Evolutionary conservation across 2,113 vertebrate genomes (phyloP).

Genomic region (Irena cyanogastra): DNA sequence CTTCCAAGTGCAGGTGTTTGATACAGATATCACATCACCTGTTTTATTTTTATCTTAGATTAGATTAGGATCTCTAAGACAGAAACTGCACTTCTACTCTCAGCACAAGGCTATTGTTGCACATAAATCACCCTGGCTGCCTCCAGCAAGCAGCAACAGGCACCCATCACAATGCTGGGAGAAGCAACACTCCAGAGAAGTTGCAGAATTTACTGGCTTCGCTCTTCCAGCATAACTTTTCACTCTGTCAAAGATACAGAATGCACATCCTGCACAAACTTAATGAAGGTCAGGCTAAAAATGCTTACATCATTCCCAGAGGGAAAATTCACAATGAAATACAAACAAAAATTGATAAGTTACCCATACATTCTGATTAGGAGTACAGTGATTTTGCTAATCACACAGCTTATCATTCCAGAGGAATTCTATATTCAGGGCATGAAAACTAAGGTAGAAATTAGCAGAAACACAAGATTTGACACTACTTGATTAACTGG

Average conservation of each 20-base stretch:
- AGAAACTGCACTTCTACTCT: background rate
- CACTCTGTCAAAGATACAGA: background rate
- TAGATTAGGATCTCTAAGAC: background rate
- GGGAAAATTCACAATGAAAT: background rate
- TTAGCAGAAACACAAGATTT: conserved; percentile 20
- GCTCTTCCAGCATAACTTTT: background rate
- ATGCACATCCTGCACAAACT: background rate
- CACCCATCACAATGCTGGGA: background rate
- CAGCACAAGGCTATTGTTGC: background rate
- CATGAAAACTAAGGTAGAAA: background rate
- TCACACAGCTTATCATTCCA: background rate
- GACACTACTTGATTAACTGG: conserved; percentile 34
- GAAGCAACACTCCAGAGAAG: background rate
- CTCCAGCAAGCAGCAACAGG: background rate
- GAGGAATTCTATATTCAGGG: conserved; percentile 16
- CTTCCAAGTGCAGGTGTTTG: background rate
- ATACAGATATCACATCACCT: background rate
- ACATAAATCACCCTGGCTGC: background rate
- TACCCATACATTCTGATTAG: background rate
- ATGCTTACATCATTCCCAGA: background rate
- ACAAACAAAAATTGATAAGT: background rate
- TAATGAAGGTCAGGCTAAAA: background rate
- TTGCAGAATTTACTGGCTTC: background rate
- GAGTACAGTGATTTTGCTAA: background rate
- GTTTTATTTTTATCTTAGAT: background rate